These are phyloP conservation scores for Tholera decimalis DNA, from an alignment of 2,888 invertebrate genomes.

Conservation along the genomic window DNA sequence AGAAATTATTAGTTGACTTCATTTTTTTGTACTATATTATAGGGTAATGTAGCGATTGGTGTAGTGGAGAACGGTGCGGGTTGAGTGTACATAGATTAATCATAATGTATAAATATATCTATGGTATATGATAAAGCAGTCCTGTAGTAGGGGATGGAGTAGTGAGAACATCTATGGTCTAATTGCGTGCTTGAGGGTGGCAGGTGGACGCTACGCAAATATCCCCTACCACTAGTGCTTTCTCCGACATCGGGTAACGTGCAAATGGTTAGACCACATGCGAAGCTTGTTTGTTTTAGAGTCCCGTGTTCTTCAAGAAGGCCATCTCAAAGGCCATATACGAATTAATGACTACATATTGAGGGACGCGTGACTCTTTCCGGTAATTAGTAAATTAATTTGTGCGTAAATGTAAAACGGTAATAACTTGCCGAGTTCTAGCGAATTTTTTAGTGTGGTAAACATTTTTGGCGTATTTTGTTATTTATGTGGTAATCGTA, in stretches of 20 bases:
- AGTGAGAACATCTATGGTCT: constrained; percentile 29
- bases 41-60: constrained; percentile 80
- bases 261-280: constrained; percentile 87
- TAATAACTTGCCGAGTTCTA: constrained; percentile 78
- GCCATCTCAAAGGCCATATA: constrained; percentile 75
- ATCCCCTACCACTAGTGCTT: constrained; percentile 63
- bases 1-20: constrained; percentile 88
- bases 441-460: constrained; percentile 89
- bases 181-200: constrained; percentile 12
- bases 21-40: constrained; percentile 86
- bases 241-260: constrained; percentile 72
- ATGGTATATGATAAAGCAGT: constrained; percentile 69
- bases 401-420: constrained; percentile 74
- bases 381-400: constrained; percentile 82
- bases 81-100: constrained; percentile 85
- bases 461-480: constrained; percentile 82
- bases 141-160: constrained; percentile 62
- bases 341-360: constrained; percentile 80
- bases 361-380: constrained; percentile 76
- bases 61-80: constrained; percentile 82
- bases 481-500: constrained; percentile 85
- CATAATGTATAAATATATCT: constrained; percentile 73
- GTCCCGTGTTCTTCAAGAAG: constrained; percentile 75
- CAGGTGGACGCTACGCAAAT: constrained; percentile 15
- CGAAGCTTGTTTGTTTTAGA: constrained; percentile 78